Conservation (phyloP, 2,113 vertebrate genomes). For the Hucho hucho region DNA sequence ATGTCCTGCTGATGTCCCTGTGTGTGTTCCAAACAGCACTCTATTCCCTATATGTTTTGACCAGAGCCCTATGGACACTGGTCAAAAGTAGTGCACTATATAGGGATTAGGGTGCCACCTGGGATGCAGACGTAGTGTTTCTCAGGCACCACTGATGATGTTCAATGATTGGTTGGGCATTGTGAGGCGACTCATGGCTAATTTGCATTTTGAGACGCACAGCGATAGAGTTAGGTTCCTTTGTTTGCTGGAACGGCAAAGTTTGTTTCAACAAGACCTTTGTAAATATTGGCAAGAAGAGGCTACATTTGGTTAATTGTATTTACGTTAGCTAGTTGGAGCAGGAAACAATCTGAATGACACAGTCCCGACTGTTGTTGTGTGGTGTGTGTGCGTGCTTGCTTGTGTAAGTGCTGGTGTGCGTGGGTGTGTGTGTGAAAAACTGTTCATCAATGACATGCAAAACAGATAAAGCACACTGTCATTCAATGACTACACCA, state of each 20-base stretch:
- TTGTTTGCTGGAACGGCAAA: constrained; percentile 18
- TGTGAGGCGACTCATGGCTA: background rate
- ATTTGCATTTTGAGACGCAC: constrained; percentile 13
- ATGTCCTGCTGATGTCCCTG: background rate
- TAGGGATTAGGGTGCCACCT: too few species aligned
- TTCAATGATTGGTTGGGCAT: background rate
- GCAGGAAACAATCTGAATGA: background rate
- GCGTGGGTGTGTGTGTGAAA: background rate
- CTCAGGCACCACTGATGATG: background rate
- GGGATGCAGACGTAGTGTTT: too few species aligned
- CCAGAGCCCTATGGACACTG: too few species aligned
- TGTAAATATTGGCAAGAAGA: constrained; percentile 31
- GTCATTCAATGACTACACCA: too few species aligned
- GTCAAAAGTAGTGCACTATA: too few species aligned
- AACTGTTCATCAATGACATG: background rate
- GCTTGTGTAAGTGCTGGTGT: background rate
- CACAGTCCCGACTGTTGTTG: too few species aligned
- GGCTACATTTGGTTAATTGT: constrained; percentile 20
- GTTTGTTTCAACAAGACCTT: constrained; percentile 17
- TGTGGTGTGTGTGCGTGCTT: background rate
- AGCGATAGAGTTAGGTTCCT: background rate
- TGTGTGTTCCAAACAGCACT: too few species aligned
- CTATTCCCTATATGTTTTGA: too few species aligned
- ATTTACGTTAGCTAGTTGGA: constrained; percentile 18
- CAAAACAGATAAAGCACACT: background rate